Evolutionary conservation across 2,888 invertebrate genomes (phyloP).

Genomic region (Deroplatys truncata): DNA sequence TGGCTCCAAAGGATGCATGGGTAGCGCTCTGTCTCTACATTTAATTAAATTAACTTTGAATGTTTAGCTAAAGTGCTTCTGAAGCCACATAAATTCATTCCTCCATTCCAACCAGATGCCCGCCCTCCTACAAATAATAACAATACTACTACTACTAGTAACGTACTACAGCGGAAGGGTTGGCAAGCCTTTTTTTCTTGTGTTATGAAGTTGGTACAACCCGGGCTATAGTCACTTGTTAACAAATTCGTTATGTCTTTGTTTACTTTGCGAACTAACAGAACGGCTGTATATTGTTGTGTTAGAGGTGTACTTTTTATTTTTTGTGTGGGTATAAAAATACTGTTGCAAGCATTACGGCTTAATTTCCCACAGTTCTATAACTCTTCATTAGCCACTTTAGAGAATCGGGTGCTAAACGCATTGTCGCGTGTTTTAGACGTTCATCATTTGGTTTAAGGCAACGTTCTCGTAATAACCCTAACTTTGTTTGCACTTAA

Average conservation of each 20-base stretch:
- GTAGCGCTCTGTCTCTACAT: neutral
- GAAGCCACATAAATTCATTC: neutral
- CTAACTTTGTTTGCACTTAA: too few species aligned
- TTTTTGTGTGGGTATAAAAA: too few species aligned
- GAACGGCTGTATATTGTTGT: neutral
- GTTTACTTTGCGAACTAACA: neutral
- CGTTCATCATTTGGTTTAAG: too few species aligned
- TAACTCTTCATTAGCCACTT: too few species aligned
- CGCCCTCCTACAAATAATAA: neutral
- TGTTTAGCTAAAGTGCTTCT: neutral
- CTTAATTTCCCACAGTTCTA: too few species aligned
- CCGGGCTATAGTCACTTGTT: neutral
- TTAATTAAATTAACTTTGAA: neutral
- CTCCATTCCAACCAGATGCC: neutral
- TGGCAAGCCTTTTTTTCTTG: neutral
- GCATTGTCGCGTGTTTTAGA: too few species aligned
- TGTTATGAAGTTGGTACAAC: neutral
- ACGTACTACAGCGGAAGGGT: neutral
- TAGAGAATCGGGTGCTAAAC: too few species aligned
- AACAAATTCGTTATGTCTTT: neutral
- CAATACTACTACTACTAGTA: neutral
- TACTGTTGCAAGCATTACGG: too few species aligned
- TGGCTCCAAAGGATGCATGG: neutral
- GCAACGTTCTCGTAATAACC: too few species aligned
- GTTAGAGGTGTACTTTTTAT: too few species aligned